phyloP scores from a whole-genome alignment of 2,888 invertebrate genomes.

The Tipula confusa region DNA sequence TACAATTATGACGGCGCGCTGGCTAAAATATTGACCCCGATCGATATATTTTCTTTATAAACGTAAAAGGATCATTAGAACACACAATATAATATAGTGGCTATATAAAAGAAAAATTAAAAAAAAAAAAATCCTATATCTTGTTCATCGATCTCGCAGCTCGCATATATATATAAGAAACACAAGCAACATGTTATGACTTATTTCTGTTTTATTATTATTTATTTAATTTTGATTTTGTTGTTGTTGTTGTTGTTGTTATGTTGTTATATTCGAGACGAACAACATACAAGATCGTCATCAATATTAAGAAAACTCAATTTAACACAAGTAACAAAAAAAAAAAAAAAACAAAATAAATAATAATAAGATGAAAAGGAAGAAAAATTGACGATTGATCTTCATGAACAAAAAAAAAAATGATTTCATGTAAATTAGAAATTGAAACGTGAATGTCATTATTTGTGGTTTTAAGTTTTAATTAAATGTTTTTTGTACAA shows the following conservation, averaged over 20 bases:
- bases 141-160: neutral
- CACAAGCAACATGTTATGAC: neutral
- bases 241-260: neutral
- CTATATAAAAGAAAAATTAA: neutral
- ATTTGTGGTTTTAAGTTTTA: neutral
- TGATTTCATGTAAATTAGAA: neutral
- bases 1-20: neutral
- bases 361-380: too few species aligned
- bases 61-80: neutral
- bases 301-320: neutral
- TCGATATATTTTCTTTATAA: neutral
- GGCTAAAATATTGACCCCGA: neutral
- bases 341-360: too few species aligned
- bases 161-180: neutral
- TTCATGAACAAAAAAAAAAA: neutral
- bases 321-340: neutral
- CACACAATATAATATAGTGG: neutral
- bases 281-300: neutral
- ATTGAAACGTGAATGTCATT: constrained; percentile 9
- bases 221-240: neutral
- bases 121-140: neutral
- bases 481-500: neutral
- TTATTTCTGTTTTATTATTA: neutral
- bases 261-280: neutral
- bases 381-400: neutral